phyloP scores from a whole-genome alignment of 2,888 invertebrate species.

The Emesis furor region DNA sequence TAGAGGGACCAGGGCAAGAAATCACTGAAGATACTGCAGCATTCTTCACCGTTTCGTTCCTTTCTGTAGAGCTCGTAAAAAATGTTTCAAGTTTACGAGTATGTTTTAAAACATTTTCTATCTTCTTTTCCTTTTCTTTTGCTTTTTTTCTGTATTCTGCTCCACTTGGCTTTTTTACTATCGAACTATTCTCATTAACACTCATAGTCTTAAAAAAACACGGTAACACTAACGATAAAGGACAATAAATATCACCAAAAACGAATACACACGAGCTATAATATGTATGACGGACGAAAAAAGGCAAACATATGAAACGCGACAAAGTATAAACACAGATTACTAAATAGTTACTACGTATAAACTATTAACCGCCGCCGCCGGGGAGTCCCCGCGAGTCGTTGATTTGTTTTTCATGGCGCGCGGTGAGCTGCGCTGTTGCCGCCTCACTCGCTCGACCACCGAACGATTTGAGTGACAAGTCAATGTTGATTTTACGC shows the following conservation, averaged over 20 bases:
- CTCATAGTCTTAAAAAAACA: slow-evolving; percentile 4
- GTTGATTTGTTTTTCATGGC: slow-evolving; percentile 12
- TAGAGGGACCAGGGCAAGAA: slow-evolving; percentile 13
- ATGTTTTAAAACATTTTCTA: slow-evolving; percentile 12
- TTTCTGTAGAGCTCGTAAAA: slow-evolving; percentile 46
- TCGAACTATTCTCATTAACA: not conserved
- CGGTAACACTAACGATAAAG: not conserved
- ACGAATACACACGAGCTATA: not conserved
- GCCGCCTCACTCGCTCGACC: slow-evolving; percentile 11
- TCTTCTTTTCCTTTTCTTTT: slow-evolving; percentile 8
- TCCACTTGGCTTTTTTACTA: slow-evolving; percentile 31
- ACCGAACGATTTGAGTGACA: slow-evolving; percentile 10
- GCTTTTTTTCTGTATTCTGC: slow-evolving; percentile 32
- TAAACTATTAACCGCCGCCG: slow-evolving; percentile 16
- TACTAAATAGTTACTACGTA: not conserved
- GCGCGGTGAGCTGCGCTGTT: slow-evolving; percentile 14
- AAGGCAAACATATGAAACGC: not conserved
- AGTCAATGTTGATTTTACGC: slow-evolving; percentile 14
- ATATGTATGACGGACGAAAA: slow-evolving; percentile 4
- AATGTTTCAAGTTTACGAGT: slow-evolving; percentile 42
- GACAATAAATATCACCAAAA: slow-evolving; percentile 7
- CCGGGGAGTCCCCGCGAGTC: slow-evolving; percentile 14
- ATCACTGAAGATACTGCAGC: not conserved
- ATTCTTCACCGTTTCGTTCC: slow-evolving; percentile 38
- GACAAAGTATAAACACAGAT: slow-evolving; percentile 8